Percentiles rank a stretch among this genome's conserved stretches.
phyloP scores from a whole-genome alignment of 2,888 invertebrate species.

The Polia nebulosa region DNA sequence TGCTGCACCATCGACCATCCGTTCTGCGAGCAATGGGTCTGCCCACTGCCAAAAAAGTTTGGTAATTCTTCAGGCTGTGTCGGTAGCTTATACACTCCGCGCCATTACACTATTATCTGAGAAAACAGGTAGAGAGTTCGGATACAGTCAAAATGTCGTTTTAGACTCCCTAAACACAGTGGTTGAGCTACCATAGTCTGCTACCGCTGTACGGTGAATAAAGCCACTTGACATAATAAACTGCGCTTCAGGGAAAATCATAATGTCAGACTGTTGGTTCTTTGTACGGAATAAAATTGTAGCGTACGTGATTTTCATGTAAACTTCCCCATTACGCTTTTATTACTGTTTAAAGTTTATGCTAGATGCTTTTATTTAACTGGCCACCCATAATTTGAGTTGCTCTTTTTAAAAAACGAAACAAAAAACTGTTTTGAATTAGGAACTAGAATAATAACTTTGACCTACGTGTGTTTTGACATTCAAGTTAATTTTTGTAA shows the following conservation, averaged over 20 bases:
- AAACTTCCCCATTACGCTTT: constrained; percentile 34
- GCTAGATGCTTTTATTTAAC: constrained; percentile 7
- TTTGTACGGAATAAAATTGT: constrained; percentile 15
- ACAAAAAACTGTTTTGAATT: constrained; percentile 21
- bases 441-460: constrained; percentile 27
- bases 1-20: no score
- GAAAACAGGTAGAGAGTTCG: no score
- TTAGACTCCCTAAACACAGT: no score
- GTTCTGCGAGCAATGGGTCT: no score
- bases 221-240: constrained; percentile 16
- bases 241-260: constrained; percentile 12
- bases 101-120: no score
- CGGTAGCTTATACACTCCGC: no score
- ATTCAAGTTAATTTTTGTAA: constrained; percentile 24
- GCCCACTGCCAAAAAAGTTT: no score
- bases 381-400: constrained; percentile 27
- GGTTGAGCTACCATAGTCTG: no score
- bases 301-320: constrained; percentile 32
- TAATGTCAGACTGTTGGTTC: not conserved
- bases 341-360: not conserved
- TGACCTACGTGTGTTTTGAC: constrained; percentile 29
- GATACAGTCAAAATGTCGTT: no score
- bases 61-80: no score
- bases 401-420: not conserved
- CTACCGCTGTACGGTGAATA: constrained; percentile 13